Base-by-base conservation (phyloP, 2,113 vertebrate species). In the Elephas maximus region DNA sequence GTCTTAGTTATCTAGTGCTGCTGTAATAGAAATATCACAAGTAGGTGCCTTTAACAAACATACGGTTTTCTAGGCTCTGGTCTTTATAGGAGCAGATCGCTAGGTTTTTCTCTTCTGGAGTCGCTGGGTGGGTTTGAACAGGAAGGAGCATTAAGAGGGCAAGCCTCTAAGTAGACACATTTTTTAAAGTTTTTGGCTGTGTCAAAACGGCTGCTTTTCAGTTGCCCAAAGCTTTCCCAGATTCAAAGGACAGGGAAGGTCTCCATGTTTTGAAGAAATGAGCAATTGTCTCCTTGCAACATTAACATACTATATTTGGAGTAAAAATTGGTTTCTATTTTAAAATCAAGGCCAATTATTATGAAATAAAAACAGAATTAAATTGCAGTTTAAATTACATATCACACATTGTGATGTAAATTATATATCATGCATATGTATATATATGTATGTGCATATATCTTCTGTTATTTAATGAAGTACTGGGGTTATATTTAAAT, bases 341-440 rank as follows among this genome's bases (percentile, higher is more conserved):
- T 63, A 90, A 93, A 91, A 78, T 96, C 45, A 86, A 77, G 86
- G 65, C 5, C 6, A 63, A 28, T 62, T 45, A n/a, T 57, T 86
- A 78, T 17, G 21, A 62, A 48, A 45, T 87, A 74, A 33, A 85
- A 82, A 62, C 37, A 48, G 48, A 57, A 12, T 71, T 60, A 37
- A 86, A 78, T 71, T 62, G 0, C 33, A 77, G 83, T 83, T 88
- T 2, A 83, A 89, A 53, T 79, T 71, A 41, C 33, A 65, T 77
- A 33, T 88, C 11, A 44, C 1, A 93, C 6, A 10, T 5, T n/a
- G 3, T 41, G n/a, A 76, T 88, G 15, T 6, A 83, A 71, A 51
- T 63, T 93, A 14, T 12, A 7, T 1, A 41, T 82, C 12, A 63
- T 18, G 3, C 23, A 67, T 51, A 24, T 9, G 41, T 37, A 33